Base-by-base conservation (phyloP, 2,888 invertebrate species). In the Parnassius apollo region DNA sequence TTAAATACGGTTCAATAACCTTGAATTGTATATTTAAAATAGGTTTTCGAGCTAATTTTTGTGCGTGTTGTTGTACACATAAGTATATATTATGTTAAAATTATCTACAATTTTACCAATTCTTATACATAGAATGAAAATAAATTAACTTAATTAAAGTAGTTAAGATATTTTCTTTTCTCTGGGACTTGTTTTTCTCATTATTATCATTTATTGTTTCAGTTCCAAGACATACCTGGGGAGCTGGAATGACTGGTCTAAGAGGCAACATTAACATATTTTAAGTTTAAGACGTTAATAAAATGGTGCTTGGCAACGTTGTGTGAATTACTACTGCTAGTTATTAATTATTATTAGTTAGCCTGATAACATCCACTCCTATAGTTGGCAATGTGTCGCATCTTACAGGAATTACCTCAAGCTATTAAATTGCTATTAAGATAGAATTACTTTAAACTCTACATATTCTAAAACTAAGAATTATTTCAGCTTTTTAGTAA, bases 221-320 rank as follows among this genome's bases (percentile, higher is more conserved):
- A 92, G 92, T 46, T 90, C 89, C 12, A 92, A 91, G 73, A 88
- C 85, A 18, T 92, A 92, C 73, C 71, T 85, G 48, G 92, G 92
- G 57, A 91, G 92, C 71, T 92, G 91, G 91, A 77, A 82, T 66
- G 92, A 92, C 63, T 92, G 92, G 92, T 84, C 87, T 54, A 83
- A 77, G 67, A 86, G 73, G 70, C 77, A 79, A 10, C 77, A 78
- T 18, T 64, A 57, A 59, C 42, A 42, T 59, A 11, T 46, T 45
- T 44, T 49, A 13, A 9, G n/a, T 54, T 10, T 9, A 46, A 13
- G 50, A 48, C 22, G 48, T 50, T 50, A 50, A 50, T 55, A 50
- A 61, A 42, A 61, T 61, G 54, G 57, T 61, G 57, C 46, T 54
- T 46, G 51, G 25, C n/a, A 50, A 35, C 2, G 3, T 48, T 3